Percentiles rank a stretch among this genome's conserved stretches.
These are phyloP conservation scores for Eristalis arbustorum DNA, from an alignment of 2,888 invertebrate species.

Conservation along the genomic window DNA sequence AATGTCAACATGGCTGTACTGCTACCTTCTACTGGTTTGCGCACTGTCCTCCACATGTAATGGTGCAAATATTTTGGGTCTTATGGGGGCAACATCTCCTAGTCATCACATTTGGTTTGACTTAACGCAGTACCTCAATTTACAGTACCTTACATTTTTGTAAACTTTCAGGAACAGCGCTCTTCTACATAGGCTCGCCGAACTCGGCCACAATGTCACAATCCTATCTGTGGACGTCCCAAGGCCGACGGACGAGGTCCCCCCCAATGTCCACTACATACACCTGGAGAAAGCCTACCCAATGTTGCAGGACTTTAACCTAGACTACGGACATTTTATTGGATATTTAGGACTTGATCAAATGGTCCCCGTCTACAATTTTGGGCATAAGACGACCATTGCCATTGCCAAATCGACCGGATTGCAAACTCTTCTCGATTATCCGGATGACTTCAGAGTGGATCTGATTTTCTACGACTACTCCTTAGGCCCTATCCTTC, in stretches of 20 bases:
- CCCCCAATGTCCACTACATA: conserved; percentile 73
- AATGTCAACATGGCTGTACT: too few relatives aligned
- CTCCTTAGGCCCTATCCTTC: conserved; percentile 74
- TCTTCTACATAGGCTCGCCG: conserved; percentile 65
- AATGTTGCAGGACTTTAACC: conserved; percentile 15
- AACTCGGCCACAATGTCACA: conserved; percentile 72
- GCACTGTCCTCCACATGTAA: not conserved
- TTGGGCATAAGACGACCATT: conserved; percentile 47
- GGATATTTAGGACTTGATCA: conserved; percentile 27
- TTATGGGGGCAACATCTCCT: too few relatives aligned
- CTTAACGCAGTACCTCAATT: not conserved
- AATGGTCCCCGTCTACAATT: conserved; percentile 52
- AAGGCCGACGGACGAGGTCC: conserved; percentile 55
- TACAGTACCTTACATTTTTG: too few relatives aligned
- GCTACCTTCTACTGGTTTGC: too few relatives aligned
- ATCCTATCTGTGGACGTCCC: conserved; percentile 72
- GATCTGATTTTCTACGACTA: conserved; percentile 76
- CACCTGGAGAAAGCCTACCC: conserved; percentile 73
- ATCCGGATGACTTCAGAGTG: conserved; percentile 74
- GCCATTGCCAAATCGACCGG: conserved; percentile 70
- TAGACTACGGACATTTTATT: too few relatives aligned
- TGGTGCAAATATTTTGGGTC: conserved; percentile 71
- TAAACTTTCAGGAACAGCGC: conserved; percentile 69
- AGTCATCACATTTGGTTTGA: conserved; percentile 73
- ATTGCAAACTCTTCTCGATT: conserved; percentile 71